Evolutionary conservation across 2,797 vertebrate species (phyloP).

Genomic region (Tenualosa ilisha): DNA sequence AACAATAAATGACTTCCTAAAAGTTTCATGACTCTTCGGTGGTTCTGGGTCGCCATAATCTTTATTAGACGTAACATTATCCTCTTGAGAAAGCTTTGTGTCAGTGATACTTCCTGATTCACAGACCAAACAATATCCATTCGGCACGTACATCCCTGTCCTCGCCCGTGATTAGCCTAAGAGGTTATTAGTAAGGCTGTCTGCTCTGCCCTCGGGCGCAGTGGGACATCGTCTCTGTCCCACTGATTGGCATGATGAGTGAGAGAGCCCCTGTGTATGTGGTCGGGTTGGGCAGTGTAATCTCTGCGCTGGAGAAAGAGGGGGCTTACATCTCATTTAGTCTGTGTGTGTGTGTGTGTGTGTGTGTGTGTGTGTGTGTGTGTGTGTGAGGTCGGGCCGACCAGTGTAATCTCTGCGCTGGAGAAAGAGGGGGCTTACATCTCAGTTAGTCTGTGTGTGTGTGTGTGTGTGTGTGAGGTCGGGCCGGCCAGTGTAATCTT

Average conservation of each 20-base stretch:
- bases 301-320: no score
- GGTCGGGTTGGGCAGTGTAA: no score
- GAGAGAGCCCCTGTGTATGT: no score
- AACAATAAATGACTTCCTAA: constrained; percentile 9
- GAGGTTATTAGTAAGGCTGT: not conserved
- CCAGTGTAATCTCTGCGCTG: not conserved
- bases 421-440: not conserved
- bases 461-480: constrained; percentile 16
- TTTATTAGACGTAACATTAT: constrained; percentile 2
- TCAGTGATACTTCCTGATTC: not conserved
- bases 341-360: not conserved
- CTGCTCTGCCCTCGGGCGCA: not conserved
- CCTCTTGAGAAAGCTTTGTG: constrained; percentile 5
- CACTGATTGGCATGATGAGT: no score
- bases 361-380: constrained; percentile 8
- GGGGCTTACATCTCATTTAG: no score
- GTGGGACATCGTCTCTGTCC: no score
- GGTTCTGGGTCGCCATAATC: not conserved
- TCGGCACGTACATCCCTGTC: no score
- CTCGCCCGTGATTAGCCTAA: not conserved
- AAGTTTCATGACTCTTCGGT: not conserved
- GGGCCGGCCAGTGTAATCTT: no score
- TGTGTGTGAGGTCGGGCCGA: not conserved
- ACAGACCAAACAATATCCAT: not conserved
- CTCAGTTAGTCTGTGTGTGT: not conserved